Conservation (phyloP, 2,113 vertebrate genomes). For the Sminthopsis crassicaudata region DNA sequence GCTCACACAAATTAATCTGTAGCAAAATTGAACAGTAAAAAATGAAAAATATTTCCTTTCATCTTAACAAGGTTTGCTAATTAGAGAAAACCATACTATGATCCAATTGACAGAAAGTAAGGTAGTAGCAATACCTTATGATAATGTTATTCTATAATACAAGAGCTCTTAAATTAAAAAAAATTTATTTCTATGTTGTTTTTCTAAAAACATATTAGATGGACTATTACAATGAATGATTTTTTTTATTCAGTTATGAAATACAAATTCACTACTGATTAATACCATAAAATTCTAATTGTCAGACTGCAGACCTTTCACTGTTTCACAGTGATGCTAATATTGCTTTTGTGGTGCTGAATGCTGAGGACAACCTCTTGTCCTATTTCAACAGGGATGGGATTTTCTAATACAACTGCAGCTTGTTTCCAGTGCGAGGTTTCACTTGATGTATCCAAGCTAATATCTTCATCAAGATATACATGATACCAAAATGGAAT, state of each 20-base stretch:
- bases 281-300: background rate
- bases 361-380: conserved; percentile 89
- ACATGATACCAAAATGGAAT: conserved; percentile 97
- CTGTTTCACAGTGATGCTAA: conserved; percentile 89
- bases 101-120: conserved; percentile 43
- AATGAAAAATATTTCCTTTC: background rate
- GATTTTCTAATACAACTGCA: conserved; percentile 91
- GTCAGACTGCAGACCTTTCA: conserved; percentile 59
- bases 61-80: background rate
- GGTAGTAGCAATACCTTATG: conserved; percentile 14
- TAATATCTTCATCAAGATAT: conserved; percentile 89
- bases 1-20: conserved; percentile 13
- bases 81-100: conserved; percentile 13
- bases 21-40: conserved; percentile 40
- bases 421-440: conserved; percentile 98
- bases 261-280: background rate
- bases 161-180: conserved; percentile 7
- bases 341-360: conserved; percentile 93
- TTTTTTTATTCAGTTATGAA: background rate
- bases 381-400: conserved; percentile 88
- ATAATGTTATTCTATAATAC: conserved; percentile 16
- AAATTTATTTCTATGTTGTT: conserved; percentile 54
- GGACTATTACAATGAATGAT: conserved; percentile 38
- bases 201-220: conserved; percentile 4
- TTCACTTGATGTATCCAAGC: conserved; percentile 89